These are phyloP conservation scores for Coptodon bakossiorum DNA, from an alignment of 2,113 vertebrate genomes.

Conservation along the genomic window DNA sequence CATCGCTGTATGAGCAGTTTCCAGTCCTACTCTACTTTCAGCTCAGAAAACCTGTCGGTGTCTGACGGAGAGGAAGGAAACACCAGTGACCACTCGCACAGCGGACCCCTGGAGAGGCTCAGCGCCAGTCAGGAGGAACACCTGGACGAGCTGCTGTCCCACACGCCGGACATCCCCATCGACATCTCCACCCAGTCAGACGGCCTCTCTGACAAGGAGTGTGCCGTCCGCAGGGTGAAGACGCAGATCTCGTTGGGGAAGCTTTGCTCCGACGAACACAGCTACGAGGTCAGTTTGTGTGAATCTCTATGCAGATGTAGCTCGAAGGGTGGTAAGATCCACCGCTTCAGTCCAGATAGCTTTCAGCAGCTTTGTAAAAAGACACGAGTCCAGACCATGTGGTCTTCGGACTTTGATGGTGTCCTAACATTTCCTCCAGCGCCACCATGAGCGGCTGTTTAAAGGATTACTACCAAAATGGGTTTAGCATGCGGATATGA, in stretches of 20 bases:
- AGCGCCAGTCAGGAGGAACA: conserved; percentile 80
- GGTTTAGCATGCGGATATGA: not conserved
- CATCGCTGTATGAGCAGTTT: conserved; percentile 94
- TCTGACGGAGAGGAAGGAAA: conserved; percentile 98
- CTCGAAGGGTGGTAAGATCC: not conserved
- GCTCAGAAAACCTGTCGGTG: conserved; percentile 95
- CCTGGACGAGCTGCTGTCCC: conserved; percentile 88
- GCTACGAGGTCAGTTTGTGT: conserved; percentile 82
- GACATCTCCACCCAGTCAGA: conserved; percentile 97
- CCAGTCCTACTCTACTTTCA: conserved; percentile 97
- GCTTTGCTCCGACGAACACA: conserved; percentile 87
- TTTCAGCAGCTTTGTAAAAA: not conserved
- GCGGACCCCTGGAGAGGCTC: conserved; percentile 82
- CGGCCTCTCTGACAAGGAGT: conserved; percentile 97
- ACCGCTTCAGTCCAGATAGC: not conserved
- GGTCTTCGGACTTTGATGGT: not conserved
- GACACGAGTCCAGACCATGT: not conserved
- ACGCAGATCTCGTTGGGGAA: conserved; percentile 98
- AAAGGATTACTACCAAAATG: not conserved
- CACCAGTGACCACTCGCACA: conserved; percentile 94
- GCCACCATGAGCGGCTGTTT: not conserved
- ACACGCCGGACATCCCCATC: conserved; percentile 94
- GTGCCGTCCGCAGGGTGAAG: conserved; percentile 92
- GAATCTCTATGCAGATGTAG: not conserved
- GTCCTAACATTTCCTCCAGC: not conserved